phyloP scores from a whole-genome alignment of 2,113 vertebrate genomes.

The chimpanzee (Pan troglodytes) region NHGRI_mPanTro3-v2.1_pri NC_072404.2:26889501-26890000 shows the following conservation, averaged over 20 bases:
- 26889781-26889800: slow-evolving; percentile 80
- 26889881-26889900: not conserved
- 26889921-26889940: slow-evolving; percentile 18
- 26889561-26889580: slow-evolving; percentile 82
- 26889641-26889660: slow-evolving; percentile 82
- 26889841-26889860: not conserved
- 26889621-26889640: slow-evolving; percentile 84
- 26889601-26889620: slow-evolving; percentile 82
- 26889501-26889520: not conserved
- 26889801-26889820: slow-evolving; percentile 59
- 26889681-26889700: slow-evolving; percentile 88
- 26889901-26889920: not conserved
- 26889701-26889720: slow-evolving; percentile 88
- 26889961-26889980: not conserved
- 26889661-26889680: slow-evolving; percentile 91
- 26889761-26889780: slow-evolving; percentile 84
- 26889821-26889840: slow-evolving; percentile 60
- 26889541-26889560: slow-evolving; percentile 78
- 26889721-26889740: slow-evolving; percentile 84
- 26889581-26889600: slow-evolving; percentile 81
- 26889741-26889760: slow-evolving; percentile 84
- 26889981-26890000: not conserved
- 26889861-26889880: slow-evolving; percentile 48
- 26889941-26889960: slow-evolving; percentile 11
- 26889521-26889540: slow-evolving; percentile 88